Evolutionary conservation across 2,113 vertebrate genomes (phyloP), one percentile per base, ranked within the genome.

Genomic region (Triplophysa dalaica): DNA sequence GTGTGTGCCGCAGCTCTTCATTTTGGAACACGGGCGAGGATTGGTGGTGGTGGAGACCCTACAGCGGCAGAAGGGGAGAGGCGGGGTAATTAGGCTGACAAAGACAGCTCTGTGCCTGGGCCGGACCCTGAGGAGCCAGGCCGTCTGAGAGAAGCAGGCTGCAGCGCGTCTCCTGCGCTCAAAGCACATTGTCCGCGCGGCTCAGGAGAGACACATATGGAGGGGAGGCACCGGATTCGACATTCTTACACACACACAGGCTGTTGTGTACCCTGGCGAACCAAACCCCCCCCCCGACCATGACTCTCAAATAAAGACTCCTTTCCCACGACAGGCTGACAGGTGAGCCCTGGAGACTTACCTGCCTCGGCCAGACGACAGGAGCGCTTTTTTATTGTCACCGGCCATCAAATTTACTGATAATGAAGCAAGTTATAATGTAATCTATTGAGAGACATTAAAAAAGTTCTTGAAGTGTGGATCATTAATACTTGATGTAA

Each of bases 91-190:
- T 97, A 97, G 88, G 90, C 93, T 96, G 93, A 98, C 97, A 99
- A 98, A 98, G 96, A 94, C 94, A 92, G 94, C 96, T 98, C 96
- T 98, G 96, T 99, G 95, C 93, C 87, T 92, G 94, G 93, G 93
- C 91, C 84, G 93, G 93, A 94, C 94, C 91, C 88, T 85, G 89
- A 95, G 96, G 97, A 98, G 96, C 95, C 97, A 95, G 95, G 91
- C 94, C 94, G 97, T 98, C 97, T 99, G 96, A 96, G 94, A 93
- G 94, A 94, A 91, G 85, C 92, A 94, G 96, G 95, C 95, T 95
- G 93, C 91, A 91, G 93, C 92, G 84, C 92, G 95, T 94, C 95
- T 96, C 94, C 94, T 93, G 92, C 92, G 91, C 94, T 95, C 95
- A 96, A 94, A 92, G 86, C 90, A 93, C 94, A 96, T 95, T 97